Percentiles rank a stretch among this genome's conserved stretches.
These are phyloP conservation scores for Clupea harengus DNA, from an alignment of 2,113 vertebrate species.

Conservation along the genomic window DNA sequence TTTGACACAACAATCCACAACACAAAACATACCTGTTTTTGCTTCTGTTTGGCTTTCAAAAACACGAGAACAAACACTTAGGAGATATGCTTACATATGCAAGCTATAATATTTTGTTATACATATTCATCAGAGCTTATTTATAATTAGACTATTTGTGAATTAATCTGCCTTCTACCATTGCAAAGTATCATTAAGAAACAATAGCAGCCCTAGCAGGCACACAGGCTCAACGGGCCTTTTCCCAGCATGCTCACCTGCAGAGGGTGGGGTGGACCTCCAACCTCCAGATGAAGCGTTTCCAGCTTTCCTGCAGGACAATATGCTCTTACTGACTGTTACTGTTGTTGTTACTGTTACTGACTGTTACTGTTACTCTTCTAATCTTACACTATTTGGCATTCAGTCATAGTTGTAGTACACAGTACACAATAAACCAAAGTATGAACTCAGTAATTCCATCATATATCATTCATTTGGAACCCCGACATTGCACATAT, in stretches of 20 bases:
- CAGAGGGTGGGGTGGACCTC: slow-evolving; percentile 89
- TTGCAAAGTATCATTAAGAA: not conserved
- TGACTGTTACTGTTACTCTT: no score
- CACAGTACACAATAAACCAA: no score
- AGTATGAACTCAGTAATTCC: not conserved
- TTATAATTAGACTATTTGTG: not conserved
- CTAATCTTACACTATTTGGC: no score
- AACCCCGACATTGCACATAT: no score
- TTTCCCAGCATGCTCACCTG: slow-evolving; percentile 74
- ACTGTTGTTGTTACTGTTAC: no score
- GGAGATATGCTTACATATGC: not conserved
- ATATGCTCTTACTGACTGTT: not conserved
- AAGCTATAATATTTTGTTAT: not conserved
- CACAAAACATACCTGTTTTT: slow-evolving; percentile 71
- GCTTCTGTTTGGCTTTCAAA: slow-evolving; percentile 78
- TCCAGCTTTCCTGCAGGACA: slow-evolving; percentile 80
- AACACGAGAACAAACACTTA: slow-evolving; percentile 55
- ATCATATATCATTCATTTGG: not conserved
- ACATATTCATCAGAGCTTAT: not conserved
- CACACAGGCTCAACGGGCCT: not conserved
- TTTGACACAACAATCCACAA: not conserved
- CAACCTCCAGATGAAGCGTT: slow-evolving; percentile 84
- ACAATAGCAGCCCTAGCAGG: slow-evolving; percentile 6
- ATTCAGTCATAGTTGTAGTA: no score
- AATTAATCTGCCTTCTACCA: not conserved